Evolutionary conservation across 2,797 vertebrate species (phyloP).

Genomic region (Discoglossus pictus): DNA sequence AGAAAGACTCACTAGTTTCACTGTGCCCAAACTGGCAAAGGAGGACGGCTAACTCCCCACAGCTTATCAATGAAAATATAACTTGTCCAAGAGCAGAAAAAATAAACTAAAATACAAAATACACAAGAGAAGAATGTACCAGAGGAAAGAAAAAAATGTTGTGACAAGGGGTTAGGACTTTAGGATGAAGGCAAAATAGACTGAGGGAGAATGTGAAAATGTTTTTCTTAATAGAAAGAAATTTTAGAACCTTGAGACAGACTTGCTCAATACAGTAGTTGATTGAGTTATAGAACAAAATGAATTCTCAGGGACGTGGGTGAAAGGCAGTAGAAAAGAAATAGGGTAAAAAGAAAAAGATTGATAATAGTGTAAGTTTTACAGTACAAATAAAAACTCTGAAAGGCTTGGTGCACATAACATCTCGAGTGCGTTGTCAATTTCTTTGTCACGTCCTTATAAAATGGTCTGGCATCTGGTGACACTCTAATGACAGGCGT

Average conservation of each 20-base stretch:
- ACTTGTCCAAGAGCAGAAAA: not conserved
- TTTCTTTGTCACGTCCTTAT: no score
- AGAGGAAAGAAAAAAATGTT: constrained; percentile 6
- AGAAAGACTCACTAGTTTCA: constrained; percentile 14
- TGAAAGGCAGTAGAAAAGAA: no score
- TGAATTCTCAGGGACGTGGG: no score
- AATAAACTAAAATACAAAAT: not conserved
- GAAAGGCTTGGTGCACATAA: no score
- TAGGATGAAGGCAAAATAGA: constrained; percentile 3
- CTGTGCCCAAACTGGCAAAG: constrained; percentile 16
- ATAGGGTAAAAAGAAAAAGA: no score
- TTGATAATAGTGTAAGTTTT: no score
- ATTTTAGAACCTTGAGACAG: no score
- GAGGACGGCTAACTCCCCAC: constrained; percentile 23
- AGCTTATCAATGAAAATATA: constrained; percentile 13
- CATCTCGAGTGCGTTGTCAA: no score
- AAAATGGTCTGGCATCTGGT: not conserved
- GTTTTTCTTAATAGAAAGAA: constrained; percentile 1
- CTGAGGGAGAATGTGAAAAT: not conserved
- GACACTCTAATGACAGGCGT: not conserved
- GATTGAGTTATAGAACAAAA: no score
- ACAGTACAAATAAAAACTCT: no score
- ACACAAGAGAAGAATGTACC: not conserved
- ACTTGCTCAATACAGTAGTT: no score
- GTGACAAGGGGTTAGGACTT: constrained; percentile 8